phyloP scores from a whole-genome alignment of 2,113 vertebrate genomes.

The Tinamus guttatus region DNA sequence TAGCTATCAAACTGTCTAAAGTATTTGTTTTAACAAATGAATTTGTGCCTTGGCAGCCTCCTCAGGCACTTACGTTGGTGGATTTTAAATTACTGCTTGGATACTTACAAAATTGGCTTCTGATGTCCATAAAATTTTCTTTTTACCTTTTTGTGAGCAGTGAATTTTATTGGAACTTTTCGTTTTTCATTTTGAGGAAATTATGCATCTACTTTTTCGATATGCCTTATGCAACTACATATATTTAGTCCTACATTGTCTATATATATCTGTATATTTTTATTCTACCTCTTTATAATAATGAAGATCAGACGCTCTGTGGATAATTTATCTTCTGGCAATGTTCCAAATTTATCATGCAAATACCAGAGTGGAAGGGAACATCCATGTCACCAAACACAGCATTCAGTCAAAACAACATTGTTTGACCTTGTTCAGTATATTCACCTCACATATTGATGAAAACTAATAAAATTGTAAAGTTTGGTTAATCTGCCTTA shows the following conservation, averaged over 20 bases:
- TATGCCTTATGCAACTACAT: too few relatives aligned
- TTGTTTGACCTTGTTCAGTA: background rate
- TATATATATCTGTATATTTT: background rate
- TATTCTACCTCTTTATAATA: background rate
- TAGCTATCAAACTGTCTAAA: background rate
- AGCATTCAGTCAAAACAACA: background rate
- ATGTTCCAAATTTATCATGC: background rate
- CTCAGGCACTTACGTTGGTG: background rate
- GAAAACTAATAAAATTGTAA: background rate
- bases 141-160: background rate
- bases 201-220: background rate
- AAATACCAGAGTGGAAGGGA: background rate
- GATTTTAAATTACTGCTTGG: background rate
- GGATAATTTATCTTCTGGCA: background rate
- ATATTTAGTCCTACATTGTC: background rate
- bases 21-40: slow-evolving; percentile 28
- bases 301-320: background rate
- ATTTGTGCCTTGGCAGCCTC: background rate
- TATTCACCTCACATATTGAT: background rate
- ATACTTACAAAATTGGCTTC: background rate
- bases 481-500: background rate
- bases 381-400: background rate
- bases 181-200: background rate
- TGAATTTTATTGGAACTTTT: background rate
- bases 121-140: background rate